Evolutionary conservation across 2,888 invertebrate species (phyloP).

Genomic region (Apotomis turbidana): DNA sequence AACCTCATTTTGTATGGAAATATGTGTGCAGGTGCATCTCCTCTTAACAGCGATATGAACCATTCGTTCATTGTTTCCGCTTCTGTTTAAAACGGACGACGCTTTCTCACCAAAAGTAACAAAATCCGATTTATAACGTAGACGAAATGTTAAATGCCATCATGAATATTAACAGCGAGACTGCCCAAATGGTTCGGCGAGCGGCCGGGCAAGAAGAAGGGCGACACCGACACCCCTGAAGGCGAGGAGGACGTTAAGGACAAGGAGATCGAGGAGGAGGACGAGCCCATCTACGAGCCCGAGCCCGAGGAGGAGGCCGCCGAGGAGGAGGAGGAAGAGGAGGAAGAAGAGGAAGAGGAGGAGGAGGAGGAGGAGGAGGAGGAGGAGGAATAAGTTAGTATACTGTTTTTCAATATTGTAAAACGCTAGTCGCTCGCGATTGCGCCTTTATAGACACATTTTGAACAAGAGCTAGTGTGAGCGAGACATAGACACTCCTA

Average conservation of each 20-base stretch:
- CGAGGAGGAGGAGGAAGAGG: conserved; percentile 89
- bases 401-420: neutral
- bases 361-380: conserved; percentile 87
- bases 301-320: conserved; percentile 91
- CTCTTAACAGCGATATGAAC: too few species aligned
- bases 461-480: too few species aligned
- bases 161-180: conserved; percentile 85
- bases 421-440: too few species aligned
- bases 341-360: conserved; percentile 89
- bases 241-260: conserved; percentile 94
- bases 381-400: conserved; percentile 80
- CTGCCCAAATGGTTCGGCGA: conserved; percentile 98
- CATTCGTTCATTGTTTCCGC: too few species aligned
- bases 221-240: conserved; percentile 94
- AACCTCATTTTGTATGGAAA: too few species aligned
- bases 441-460: too few species aligned
- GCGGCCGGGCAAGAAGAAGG: conserved; percentile 96
- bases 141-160: too few species aligned
- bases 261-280: conserved; percentile 87
- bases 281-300: conserved; percentile 84
- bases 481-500: too few species aligned
- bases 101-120: too few species aligned
- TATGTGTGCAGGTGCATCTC: too few species aligned
- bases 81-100: too few species aligned
- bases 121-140: too few species aligned